Evolutionary conservation across 2,113 vertebrate genomes (phyloP).

Genomic region (Nerophis ophidion): DNA sequence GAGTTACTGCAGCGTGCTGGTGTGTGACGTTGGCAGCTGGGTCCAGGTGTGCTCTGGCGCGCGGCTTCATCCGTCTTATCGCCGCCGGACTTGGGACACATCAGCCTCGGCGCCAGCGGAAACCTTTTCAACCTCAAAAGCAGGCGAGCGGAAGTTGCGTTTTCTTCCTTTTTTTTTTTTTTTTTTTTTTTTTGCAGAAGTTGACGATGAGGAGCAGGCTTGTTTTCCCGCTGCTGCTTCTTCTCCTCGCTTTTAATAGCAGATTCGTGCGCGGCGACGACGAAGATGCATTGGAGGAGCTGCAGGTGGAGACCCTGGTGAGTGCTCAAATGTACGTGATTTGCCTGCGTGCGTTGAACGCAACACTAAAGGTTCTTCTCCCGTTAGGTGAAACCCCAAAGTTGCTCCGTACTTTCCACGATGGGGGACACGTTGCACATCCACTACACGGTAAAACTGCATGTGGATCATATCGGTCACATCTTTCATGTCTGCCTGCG

Average conservation of each 20-base stretch:
- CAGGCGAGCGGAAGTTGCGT: background rate
- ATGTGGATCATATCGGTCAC: no score
- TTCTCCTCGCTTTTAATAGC: slow-evolving; percentile 32
- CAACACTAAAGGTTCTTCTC: slow-evolving; percentile 20
- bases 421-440: slow-evolving; percentile 86
- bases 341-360: background rate
- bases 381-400: slow-evolving; percentile 73
- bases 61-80: slow-evolving; percentile 69
- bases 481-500: no score
- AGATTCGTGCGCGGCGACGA: slow-evolving; percentile 43
- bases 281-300: slow-evolving; percentile 40
- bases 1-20: slow-evolving; percentile 12
- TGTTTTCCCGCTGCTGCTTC: slow-evolving; percentile 37
- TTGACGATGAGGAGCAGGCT: slow-evolving; percentile 56
- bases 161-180: background rate
- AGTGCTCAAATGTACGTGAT: slow-evolving; percentile 28
- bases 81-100: slow-evolving; percentile 55
- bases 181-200: slow-evolving; percentile 6
- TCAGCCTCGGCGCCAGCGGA: slow-evolving; percentile 58
- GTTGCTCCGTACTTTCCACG: slow-evolving; percentile 73
- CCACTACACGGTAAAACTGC: slow-evolving; percentile 84
- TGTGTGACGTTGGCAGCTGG: slow-evolving; percentile 64
- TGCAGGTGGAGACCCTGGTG: slow-evolving; percentile 72
- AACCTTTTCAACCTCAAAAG: slow-evolving; percentile 29
- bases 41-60: slow-evolving; percentile 64